Conservation (phyloP, 2,797 vertebrate genomes). For the Borostomias antarcticus region DNA sequence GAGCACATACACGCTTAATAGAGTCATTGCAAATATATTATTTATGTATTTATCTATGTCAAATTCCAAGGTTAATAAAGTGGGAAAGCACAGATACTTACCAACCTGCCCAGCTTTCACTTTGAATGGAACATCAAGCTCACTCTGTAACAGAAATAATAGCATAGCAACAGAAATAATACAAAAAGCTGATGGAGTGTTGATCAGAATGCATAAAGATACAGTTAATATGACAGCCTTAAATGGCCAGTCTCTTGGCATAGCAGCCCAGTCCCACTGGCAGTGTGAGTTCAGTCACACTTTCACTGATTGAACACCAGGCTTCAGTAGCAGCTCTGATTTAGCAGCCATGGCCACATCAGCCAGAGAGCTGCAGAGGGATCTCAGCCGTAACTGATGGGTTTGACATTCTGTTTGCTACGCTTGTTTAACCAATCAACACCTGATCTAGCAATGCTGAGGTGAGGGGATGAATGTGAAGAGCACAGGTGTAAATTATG, state of each 20-base stretch:
- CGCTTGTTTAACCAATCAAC: not conserved
- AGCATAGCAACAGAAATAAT: not conserved
- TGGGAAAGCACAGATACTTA: conserved; percentile 68
- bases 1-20: not conserved
- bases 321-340: not conserved
- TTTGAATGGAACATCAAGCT: conserved; percentile 92
- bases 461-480: not conserved
- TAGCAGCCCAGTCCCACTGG: not conserved
- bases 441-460: not conserved
- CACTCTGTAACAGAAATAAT: conserved; percentile 78
- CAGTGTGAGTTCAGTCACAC: not conserved
- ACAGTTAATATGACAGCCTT: not conserved
- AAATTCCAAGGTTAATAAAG: not conserved
- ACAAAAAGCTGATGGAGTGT: not conserved
- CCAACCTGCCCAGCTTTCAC: conserved; percentile 93
- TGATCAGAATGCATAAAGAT: not conserved
- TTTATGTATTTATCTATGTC: not conserved
- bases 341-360: not conserved
- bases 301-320: not conserved
- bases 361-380: not conserved
- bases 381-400: not conserved
- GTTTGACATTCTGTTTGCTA: not conserved
- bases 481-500: not conserved
- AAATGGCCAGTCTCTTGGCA: not conserved
- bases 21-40: too few species aligned